These are phyloP conservation scores for Lasioglossum marginatum DNA, from an alignment of 2,888 invertebrate genomes.

Conservation along the genomic window DNA sequence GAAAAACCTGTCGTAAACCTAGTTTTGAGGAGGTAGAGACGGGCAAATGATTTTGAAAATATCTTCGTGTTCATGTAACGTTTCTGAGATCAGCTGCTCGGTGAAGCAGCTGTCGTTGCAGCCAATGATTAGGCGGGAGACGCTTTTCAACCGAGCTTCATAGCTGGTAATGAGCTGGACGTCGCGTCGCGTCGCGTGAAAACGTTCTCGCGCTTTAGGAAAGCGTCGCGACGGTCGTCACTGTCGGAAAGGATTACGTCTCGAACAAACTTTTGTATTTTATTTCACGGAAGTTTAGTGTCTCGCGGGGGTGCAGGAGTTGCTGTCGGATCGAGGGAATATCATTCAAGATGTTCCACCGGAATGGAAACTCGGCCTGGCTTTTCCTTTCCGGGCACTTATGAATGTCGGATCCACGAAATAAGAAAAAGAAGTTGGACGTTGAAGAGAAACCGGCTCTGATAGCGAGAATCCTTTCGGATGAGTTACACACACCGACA, in stretches of 20 bases:
- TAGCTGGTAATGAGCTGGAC: constrained; percentile 18
- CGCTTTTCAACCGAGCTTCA: not conserved
- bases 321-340: constrained; percentile 49
- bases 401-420: constrained; percentile 13
- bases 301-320: constrained; percentile 30
- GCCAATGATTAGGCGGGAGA: not conserved
- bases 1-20: too few relatives aligned
- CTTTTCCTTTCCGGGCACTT: constrained; percentile 36
- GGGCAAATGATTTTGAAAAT: not conserved
- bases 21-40: not conserved
- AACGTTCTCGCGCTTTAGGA: constrained; percentile 4
- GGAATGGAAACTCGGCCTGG: constrained; percentile 37
- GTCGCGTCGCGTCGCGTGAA: not conserved
- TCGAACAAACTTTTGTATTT: constrained; percentile 34
- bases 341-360: constrained; percentile 55
- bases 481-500: constrained; percentile 11
- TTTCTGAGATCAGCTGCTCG: not conserved
- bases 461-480: constrained; percentile 25
- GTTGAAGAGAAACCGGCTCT: constrained; percentile 14
- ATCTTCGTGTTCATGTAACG: not conserved
- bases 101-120: not conserved
- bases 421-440: constrained; percentile 28
- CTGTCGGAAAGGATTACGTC: constrained; percentile 43
- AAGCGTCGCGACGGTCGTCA: constrained; percentile 18
- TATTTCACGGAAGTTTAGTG: constrained; percentile 40